Evolutionary conservation across 2,113 vertebrate genomes (phyloP).

Genomic region (Chaetura pelagica): DNA sequence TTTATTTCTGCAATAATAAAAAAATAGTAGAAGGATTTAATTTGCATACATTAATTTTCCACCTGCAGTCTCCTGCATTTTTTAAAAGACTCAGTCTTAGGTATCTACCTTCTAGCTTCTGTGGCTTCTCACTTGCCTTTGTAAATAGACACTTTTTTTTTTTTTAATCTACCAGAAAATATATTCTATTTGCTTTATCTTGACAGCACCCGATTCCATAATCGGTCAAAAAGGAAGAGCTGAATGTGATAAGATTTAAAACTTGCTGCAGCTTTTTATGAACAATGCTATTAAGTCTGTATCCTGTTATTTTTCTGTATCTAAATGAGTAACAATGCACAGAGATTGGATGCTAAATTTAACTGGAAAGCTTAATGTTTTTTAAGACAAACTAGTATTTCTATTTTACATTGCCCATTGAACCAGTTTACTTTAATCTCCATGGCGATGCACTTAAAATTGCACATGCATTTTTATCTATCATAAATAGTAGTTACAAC

Average conservation of each 20-base stretch:
- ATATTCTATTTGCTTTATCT: background rate
- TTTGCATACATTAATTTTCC: background rate
- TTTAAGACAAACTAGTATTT: background rate
- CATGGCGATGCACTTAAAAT: background rate
- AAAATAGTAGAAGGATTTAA: background rate
- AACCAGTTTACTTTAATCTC: background rate
- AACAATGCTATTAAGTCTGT: background rate
- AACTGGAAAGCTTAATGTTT: background rate
- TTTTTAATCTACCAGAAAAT: background rate
- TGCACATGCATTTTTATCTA: background rate
- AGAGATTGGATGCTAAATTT: background rate
- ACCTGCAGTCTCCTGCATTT: background rate
- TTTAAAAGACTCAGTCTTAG: background rate
- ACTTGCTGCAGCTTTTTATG: background rate
- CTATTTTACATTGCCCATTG: background rate
- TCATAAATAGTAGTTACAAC: background rate
- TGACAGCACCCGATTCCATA: background rate
- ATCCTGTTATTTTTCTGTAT: background rate
- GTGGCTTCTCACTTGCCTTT: background rate
- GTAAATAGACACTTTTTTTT: background rate
- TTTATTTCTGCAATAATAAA: background rate
- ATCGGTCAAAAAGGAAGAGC: background rate
- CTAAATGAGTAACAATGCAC: background rate
- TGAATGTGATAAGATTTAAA: background rate
- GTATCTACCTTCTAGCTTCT: background rate